Base-by-base conservation (phyloP, 2,888 invertebrate species). In the Drosophila algonquin region DNA sequence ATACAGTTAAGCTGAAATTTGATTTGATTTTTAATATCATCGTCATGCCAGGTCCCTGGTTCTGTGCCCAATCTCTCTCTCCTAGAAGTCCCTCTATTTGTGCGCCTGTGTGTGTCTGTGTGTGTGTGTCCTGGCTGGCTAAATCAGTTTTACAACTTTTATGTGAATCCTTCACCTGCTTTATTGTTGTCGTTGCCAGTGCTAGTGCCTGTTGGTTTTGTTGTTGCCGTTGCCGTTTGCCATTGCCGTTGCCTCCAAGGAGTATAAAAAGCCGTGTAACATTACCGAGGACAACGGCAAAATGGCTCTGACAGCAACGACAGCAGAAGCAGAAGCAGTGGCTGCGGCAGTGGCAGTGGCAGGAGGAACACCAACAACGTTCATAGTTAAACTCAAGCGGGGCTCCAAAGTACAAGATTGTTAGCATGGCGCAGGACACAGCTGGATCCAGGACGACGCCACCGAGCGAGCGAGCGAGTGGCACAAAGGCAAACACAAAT, bases 141-240 rank as follows among this genome's bases (percentile, higher is more conserved):
- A 73, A 82, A 79, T 82, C 79, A 80, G 64, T 71, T 85, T 79
- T 71, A 71, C 74, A 76, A 77, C 58, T 74, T 82, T 77, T 63
- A 63, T 76, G 79, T 67, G 64, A 75, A 77, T 76, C 80, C 73
- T 77, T 80, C 71, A 75, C 70, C 81, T 79, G 74, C 69, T 74
- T 74, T 72, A 72, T 72, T 54, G 57, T 63, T 58, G 61, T 32
- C 48, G 35, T 53, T 24, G 75, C 32, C 47, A 18, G 18, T 18
- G 18, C 18, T 18, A 18, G 30, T 54, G 30, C 30, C 30, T 55
- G 55, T 60, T 27, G 27, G 1, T 27, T 69, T 74, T 72, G 63
- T 71, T 54, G 57, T 63, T 57, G 61, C 12, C 40, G 27, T 47
- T 21, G 75, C 32, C 6, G 27, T 27, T 27, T 7, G 27, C 30